Evolutionary conservation across 2,797 vertebrate species (phyloP).

Genomic region (Enteromius trimaculatus): DNA sequence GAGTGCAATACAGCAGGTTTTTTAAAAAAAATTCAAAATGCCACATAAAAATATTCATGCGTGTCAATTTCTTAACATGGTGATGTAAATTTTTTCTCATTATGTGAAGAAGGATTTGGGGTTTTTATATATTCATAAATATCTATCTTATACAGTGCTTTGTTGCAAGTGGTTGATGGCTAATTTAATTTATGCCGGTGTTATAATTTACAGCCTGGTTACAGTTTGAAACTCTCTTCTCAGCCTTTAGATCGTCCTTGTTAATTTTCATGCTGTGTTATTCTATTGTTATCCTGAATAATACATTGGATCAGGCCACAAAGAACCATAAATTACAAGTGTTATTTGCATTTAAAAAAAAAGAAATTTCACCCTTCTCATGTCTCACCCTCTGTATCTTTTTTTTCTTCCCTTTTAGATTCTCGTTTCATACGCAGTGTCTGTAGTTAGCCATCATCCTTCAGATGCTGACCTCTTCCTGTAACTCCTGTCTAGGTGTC

Average conservation of each 20-base stretch:
- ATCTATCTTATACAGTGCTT: not conserved
- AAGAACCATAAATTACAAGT: not conserved
- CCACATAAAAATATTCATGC: conserved; percentile 75
- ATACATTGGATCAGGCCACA: conserved; percentile 13
- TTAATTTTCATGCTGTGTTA: conserved; percentile 51
- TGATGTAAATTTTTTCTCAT: conserved; percentile 6
- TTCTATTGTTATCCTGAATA: conserved; percentile 17
- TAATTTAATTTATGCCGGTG: conserved; percentile 13
- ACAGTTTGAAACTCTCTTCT: conserved; percentile 4
- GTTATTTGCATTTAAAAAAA: conserved; percentile 5
- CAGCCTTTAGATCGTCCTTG: conserved; percentile 62
- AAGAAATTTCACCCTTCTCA: not conserved
- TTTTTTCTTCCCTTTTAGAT: not conserved
- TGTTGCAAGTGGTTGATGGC: not conserved
- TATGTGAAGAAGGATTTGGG: not conserved
- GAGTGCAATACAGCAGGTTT: conserved; percentile 68
- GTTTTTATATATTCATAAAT: not conserved
- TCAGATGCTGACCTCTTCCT: conserved; percentile 8
- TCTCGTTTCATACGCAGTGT: not conserved
- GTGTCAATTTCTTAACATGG: conserved; percentile 33
- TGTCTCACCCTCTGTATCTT: not conserved
- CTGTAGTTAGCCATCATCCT: conserved; percentile 5
- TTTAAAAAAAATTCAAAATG: conserved; percentile 68
- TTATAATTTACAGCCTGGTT: conserved; percentile 26
- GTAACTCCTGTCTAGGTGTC: conserved; percentile 25